Evolutionary conservation across 2,113 vertebrate genomes (phyloP).

Genomic region (Neomonachus schauinslandi): DNA sequence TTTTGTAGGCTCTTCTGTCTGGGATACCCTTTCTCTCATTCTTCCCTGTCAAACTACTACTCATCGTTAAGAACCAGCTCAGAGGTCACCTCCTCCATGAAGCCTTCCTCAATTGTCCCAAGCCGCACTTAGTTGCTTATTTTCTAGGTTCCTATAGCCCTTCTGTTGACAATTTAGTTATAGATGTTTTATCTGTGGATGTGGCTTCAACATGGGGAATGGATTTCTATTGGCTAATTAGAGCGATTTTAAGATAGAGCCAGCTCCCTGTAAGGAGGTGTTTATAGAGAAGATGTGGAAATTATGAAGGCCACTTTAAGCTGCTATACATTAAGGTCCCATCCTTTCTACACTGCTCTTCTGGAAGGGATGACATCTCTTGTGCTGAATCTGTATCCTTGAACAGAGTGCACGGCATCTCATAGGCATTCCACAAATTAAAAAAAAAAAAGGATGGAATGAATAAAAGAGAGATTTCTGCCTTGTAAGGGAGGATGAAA

Average conservation of each 20-base stretch:
- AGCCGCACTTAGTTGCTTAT: neutral
- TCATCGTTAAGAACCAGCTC: neutral
- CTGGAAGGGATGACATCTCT: neutral
- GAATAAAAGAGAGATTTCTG: conserved; percentile 53
- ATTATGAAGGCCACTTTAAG: neutral
- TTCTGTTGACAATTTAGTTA: neutral
- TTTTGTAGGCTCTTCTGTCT: neutral
- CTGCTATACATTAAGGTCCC: neutral
- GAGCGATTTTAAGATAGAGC: neutral
- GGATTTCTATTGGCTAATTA: neutral
- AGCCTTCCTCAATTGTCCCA: neutral
- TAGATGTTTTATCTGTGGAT: neutral
- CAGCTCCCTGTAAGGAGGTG: neutral
- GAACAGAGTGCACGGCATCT: neutral
- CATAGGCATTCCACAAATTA: neutral
- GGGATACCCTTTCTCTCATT: neutral
- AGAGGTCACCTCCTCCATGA: neutral
- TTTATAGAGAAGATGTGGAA: neutral
- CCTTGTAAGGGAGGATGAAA: neutral
- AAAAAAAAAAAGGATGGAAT: neutral
- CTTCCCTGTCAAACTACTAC: neutral
- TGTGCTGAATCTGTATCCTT: neutral
- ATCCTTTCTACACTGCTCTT: neutral
- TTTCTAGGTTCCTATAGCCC: neutral
- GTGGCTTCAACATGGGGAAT: neutral